phyloP scores from a whole-genome alignment of 2,113 vertebrate species.

The Todiramphus chloris region DNA sequence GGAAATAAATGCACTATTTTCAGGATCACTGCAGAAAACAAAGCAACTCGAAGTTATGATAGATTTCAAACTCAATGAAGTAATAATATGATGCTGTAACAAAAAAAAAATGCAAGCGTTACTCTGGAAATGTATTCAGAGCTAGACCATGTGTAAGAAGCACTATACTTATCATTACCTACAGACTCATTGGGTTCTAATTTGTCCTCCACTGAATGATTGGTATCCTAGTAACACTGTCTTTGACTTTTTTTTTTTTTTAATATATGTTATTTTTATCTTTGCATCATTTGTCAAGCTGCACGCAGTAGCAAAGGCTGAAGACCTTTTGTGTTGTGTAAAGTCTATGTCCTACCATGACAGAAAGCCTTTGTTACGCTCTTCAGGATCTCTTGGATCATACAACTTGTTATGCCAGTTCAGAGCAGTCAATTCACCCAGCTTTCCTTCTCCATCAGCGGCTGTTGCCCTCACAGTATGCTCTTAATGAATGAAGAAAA shows the following conservation, averaged over 20 bases:
- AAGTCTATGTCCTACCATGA: neutral
- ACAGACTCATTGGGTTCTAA: slow-evolving; percentile 1
- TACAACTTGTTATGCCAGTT: neutral
- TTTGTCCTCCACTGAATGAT: neutral
- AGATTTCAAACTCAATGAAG: neutral
- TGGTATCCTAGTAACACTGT: slow-evolving; percentile 54
- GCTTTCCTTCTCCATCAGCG: neutral
- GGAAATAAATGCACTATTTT: neutral
- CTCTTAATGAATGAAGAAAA: neutral
- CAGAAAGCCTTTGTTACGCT: neutral
- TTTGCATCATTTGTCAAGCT: neutral
- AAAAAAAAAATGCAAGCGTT: neutral
- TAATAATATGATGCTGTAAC: neutral
- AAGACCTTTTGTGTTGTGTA: neutral
- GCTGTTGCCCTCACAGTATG: neutral
- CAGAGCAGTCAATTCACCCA: neutral
- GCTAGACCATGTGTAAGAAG: neutral
- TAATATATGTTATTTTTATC: slow-evolving; percentile 14
- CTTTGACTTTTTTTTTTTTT: neutral
- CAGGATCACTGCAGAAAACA: neutral
- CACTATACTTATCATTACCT: slow-evolving; percentile 25
- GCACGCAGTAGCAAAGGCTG: neutral
- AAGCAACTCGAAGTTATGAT: neutral
- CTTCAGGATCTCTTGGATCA: neutral
- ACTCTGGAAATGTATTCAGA: neutral